Conservation (phyloP, 2,113 vertebrate species). For the Cacatua alba region DNA sequence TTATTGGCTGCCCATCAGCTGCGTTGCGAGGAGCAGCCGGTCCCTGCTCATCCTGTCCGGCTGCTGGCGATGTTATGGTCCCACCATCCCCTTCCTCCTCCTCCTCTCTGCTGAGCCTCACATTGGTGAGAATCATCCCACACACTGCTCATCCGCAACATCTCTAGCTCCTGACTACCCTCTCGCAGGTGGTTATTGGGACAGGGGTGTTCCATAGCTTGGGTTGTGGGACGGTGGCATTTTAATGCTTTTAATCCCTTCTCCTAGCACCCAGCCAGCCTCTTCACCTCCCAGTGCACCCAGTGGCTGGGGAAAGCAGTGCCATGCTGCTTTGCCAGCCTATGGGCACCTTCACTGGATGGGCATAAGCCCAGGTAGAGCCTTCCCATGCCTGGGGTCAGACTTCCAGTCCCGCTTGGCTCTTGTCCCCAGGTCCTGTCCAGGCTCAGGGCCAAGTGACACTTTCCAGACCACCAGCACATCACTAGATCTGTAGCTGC, state of each 20-base stretch:
- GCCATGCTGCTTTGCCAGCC: not conserved
- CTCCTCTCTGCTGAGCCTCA: not conserved
- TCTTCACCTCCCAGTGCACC: not conserved
- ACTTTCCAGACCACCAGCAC: not conserved
- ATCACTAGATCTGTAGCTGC: not conserved
- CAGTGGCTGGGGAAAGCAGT: not conserved
- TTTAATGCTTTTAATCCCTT: not conserved
- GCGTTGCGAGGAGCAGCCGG: not conserved
- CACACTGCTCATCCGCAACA: not conserved
- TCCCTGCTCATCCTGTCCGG: not conserved
- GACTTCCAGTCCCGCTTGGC: not conserved
- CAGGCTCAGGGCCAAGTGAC: not conserved
- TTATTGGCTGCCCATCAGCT: not conserved
- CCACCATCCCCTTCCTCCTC: not conserved
- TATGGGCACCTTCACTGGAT: not conserved
- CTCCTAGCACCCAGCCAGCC: not conserved
- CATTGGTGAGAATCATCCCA: not conserved
- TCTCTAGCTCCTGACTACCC: not conserved
- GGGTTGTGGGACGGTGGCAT: not conserved
- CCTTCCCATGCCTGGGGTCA: not conserved
- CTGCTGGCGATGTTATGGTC: not conserved
- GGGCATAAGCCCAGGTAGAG: not conserved
- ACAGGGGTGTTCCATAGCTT: not conserved
- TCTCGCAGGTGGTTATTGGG: not conserved
- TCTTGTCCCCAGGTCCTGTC: not conserved